Base-by-base conservation (phyloP, 2,113 vertebrate genomes). In the Megaleporinus macrocephalus region DNA sequence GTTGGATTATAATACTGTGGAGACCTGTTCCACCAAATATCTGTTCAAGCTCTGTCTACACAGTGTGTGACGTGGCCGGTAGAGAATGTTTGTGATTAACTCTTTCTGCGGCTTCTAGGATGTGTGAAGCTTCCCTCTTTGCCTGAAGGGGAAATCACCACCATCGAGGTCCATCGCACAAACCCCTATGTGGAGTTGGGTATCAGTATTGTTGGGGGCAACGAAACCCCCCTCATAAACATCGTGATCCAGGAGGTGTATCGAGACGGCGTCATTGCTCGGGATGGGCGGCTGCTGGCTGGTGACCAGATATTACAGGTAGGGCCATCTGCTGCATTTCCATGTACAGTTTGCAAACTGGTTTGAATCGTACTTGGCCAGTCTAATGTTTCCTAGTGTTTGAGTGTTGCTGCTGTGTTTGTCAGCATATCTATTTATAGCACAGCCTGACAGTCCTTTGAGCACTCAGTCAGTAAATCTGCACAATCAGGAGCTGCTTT, bases 251-350 rank as follows among this genome's bases (percentile, higher is more conserved):
- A 99, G 86, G 98, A 99, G 82, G 98, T 99, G 86, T 99, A 99
- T 92, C 93, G 97, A 20, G 97, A 99, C 44, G 97, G 97, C 20
- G 95, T 98, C 84, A 98, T 99, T 49, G 97, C 98, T 84, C 95
- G 95, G 87, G 98, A 99, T 16, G 97, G 98, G 87, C 92, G 98
- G 89, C 96, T 99, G 84, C 93, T 99, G 86, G 97, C 97, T 68
- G 98, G 98, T 77, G 98, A 99, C 93, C 97, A 99, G 89, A 97
- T 99, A 89, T 94, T 99, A 76, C 97, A 99, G 95, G 98, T 98
- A 73, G 81, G 51, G 47, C 30, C 29, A 47, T 33, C 33, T 74
- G 18, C 9, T 75, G 22, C 2, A 30, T 47, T 13, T 65, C 36
- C 41, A 16, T 4, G 16, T 36, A 41, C 26, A 49, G 24, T 65